Base-by-base conservation (phyloP, 2,888 invertebrate species). In the Heterodera filipjevi region DNA sequence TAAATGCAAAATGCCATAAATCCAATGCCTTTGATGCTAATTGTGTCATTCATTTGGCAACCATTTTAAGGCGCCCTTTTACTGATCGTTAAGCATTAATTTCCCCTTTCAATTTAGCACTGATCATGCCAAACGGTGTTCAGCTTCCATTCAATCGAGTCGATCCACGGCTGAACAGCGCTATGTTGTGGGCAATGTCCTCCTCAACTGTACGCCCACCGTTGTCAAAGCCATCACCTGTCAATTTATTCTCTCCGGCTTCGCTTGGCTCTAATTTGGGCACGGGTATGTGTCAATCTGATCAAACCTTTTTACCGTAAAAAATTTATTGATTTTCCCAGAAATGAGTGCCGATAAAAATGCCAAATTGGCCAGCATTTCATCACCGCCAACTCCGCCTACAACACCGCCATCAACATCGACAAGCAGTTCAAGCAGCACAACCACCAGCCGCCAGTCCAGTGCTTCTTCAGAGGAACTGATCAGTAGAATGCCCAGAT, bases 401-500 rank as follows among this genome's bases (percentile, higher is more conserved):
- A 72, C 32, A 22, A 22, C 72, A 14, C 32, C 46, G 19, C 22
- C 68, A 68, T 19, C 70, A 68, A 22, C 49, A 8, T 39, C 44
- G 35, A 12, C 72, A n/a, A 14, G 19, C 19, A 44, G 14, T 53
- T 39, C 68, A 27, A n/a, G 19, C 68, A 68, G 68, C 16, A 16
- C 49, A 49, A 49, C 49, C 16, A 49, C 49, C 59, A 22, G 27
- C 59, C n/a, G 27, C 5, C 59, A n/a, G 6, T 59, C 27, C 59
- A 59, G 59, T 27, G 59, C 59, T 59, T 75, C 66, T 27, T 64
- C 75, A 2, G 32, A 64, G 19, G 46, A 66, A 16, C 59, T 66
- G 39, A 35, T 30, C 32, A 72, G 16, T 12, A 16, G 59, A 14
- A 81, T 46, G n/a, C 71, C 59, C 16, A 80, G 88, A 30, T 75